Evolutionary conservation across 2,113 vertebrate genomes (phyloP).

Genomic region (Pachypanchax playfairii): DNA sequence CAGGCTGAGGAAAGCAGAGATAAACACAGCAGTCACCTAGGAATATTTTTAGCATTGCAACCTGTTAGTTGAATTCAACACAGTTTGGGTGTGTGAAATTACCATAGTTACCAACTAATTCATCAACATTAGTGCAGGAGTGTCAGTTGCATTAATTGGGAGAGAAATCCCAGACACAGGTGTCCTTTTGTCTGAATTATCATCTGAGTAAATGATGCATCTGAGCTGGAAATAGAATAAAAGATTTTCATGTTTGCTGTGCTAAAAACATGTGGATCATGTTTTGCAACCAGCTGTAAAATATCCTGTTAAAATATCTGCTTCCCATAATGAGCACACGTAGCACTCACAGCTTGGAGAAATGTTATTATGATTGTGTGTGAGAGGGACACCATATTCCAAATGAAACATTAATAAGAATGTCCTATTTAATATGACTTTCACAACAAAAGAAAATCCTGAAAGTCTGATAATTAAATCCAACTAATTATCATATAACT

Average conservation of each 20-base stretch:
- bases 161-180: slow-evolving; percentile 48
- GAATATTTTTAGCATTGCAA: slow-evolving; percentile 69
- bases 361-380: neutral
- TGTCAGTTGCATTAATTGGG: slow-evolving; percentile 57
- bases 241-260: slow-evolving; percentile 74
- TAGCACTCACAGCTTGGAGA: slow-evolving; percentile 43
- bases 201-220: slow-evolving; percentile 69
- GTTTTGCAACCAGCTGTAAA: slow-evolving; percentile 53
- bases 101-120: slow-evolving; percentile 63
- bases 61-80: slow-evolving; percentile 58
- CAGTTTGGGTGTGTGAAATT: slow-evolving; percentile 51
- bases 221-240: slow-evolving; percentile 61
- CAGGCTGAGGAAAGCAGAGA: slow-evolving; percentile 51
- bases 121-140: slow-evolving; percentile 67
- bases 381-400: no score
- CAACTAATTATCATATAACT: no score
- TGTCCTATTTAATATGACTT: no score
- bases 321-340: slow-evolving; percentile 47
- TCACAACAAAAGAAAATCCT: no score
- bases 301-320: slow-evolving; percentile 52
- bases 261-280: slow-evolving; percentile 65
- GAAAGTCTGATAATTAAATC: no score
- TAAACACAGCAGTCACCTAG: slow-evolving; percentile 50
- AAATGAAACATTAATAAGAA: no score
- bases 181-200: slow-evolving; percentile 68